Base-by-base conservation (phyloP, 1,140 invertebrate genomes). In the Euura saliciscinereae region DNA sequence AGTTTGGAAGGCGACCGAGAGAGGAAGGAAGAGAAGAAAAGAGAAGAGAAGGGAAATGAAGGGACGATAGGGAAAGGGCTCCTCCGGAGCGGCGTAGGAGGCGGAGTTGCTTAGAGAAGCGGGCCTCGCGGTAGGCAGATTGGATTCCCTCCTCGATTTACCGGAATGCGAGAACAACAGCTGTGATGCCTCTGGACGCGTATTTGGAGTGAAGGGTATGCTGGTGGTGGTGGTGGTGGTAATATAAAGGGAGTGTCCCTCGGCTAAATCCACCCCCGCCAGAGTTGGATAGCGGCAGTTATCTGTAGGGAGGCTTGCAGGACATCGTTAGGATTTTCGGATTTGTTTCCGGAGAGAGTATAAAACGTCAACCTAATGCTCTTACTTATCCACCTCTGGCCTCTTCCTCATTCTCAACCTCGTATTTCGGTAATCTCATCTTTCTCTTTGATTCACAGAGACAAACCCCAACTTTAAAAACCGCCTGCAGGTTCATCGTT, bases 111-210 rank as follows among this genome's bases (percentile, higher is more conserved):
- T 43, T 43, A 43, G 66, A 44, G 66, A 44, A 43, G 66, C 42
- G 44, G 42, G 66, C 28, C 42, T 70, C 71, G 78, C 75, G 80
- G 77, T 79, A 82, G 79, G 76, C 80, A 83, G 82, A 81, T 82
- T 82, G 80, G 78, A 83, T 82, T 82, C 80, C 76, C 79, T 76
- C 81, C 76, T 83, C 80, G 82, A 82, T 82, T 82, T 80, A 82
- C 77, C 76, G 80, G 82, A 82, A 82, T 82, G 80, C 73, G 79
- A 78, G 79, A 82, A 82, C 79, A 83, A 83, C 80, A 83, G 82
- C 78, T 82, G 80, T 72, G 65, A 71, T 71, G 65, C 42, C 45
- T 51, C 44, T 46, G 68, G 68, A 72, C 68, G 71, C 71, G 68
- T 68, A 72, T 72, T 76, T 74, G 70, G 79, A 72, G 51, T 59